These are phyloP conservation scores for Ceyx melanurus DNA, from an alignment of 2,113 vertebrate genomes.

Conservation along the genomic window DNA sequence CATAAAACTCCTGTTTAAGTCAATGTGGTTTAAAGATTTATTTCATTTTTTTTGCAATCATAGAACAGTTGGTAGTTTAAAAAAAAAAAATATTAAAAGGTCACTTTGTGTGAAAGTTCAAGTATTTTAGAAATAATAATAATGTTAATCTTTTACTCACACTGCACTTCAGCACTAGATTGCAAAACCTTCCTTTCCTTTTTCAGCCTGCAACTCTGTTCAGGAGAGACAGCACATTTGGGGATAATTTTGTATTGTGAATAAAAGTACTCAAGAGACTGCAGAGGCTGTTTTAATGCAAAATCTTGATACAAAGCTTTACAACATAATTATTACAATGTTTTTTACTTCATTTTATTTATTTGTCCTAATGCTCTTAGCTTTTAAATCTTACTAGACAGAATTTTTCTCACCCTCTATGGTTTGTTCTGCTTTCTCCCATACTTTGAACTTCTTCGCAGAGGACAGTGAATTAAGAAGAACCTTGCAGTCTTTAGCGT, in stretches of 20 bases:
- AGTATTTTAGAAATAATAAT: background rate
- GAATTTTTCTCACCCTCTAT: background rate
- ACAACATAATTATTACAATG: background rate
- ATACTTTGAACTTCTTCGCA: constrained; percentile 27
- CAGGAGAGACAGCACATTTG: background rate
- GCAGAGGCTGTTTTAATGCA: background rate
- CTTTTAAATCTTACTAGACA: background rate
- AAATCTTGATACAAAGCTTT: background rate
- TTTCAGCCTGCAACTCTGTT: background rate
- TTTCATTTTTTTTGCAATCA: background rate
- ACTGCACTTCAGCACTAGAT: background rate
- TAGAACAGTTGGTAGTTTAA: background rate
- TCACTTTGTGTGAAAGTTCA: background rate
- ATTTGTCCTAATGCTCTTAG: background rate
- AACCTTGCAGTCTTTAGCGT: constrained; percentile 82
- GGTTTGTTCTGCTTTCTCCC: background rate
- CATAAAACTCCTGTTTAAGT: background rate
- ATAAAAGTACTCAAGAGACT: background rate
- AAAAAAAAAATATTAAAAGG: background rate
- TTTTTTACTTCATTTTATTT: background rate
- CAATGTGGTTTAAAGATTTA: background rate
- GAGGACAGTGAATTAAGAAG: constrained; percentile 81
- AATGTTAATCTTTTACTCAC: background rate
- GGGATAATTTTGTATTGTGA: background rate
- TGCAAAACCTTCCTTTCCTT: background rate